Percentiles rank a stretch among this genome's conserved stretches.
These are phyloP conservation scores for Dysdera silvatica DNA, from an alignment of 1,140 invertebrate genomes.

Conservation along the genomic window DNA sequence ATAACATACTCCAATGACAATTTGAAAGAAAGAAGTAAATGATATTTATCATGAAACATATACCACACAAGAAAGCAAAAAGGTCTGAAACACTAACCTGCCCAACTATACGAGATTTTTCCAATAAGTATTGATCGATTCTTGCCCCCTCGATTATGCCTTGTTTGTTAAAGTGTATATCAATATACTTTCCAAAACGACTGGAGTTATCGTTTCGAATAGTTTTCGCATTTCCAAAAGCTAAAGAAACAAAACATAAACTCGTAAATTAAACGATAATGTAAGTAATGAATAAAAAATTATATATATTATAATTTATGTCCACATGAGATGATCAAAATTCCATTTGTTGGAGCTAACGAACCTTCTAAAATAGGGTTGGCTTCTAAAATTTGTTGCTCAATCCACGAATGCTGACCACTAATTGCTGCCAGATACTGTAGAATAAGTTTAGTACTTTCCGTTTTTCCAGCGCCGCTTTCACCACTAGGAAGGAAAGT, in stretches of 20 bases:
- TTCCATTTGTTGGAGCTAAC: slow-evolving; percentile 21
- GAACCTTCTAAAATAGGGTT: slow-evolving; percentile 90
- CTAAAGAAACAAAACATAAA: slow-evolving; percentile 53
- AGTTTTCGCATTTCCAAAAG: slow-evolving; percentile 98
- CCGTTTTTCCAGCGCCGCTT: slow-evolving; percentile 96
- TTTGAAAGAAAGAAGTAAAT: not conserved
- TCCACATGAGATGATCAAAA: not conserved
- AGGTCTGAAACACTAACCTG: slow-evolving; percentile 49
- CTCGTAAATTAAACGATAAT: not conserved
- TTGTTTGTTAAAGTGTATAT: slow-evolving; percentile 90
- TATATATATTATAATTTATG: not conserved
- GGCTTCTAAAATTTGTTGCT: slow-evolving; percentile 90
- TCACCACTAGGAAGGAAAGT: slow-evolving; percentile 70
- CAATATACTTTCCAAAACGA: slow-evolving; percentile 94
- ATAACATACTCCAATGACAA: not conserved
- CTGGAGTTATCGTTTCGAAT: slow-evolving; percentile 98
- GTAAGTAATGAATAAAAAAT: slow-evolving; percentile 10
- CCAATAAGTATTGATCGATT: slow-evolving; percentile 96
- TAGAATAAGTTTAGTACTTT: slow-evolving; percentile 95
- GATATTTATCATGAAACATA: not conserved
- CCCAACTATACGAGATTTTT: slow-evolving; percentile 94
- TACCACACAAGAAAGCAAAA: not conserved
- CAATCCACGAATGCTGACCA: slow-evolving; percentile 98
- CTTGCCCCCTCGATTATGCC: slow-evolving; percentile 96
- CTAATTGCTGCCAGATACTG: slow-evolving; percentile 97